Conservation (phyloP, 2,113 vertebrate genomes). For the Hippolais icterina region DNA sequence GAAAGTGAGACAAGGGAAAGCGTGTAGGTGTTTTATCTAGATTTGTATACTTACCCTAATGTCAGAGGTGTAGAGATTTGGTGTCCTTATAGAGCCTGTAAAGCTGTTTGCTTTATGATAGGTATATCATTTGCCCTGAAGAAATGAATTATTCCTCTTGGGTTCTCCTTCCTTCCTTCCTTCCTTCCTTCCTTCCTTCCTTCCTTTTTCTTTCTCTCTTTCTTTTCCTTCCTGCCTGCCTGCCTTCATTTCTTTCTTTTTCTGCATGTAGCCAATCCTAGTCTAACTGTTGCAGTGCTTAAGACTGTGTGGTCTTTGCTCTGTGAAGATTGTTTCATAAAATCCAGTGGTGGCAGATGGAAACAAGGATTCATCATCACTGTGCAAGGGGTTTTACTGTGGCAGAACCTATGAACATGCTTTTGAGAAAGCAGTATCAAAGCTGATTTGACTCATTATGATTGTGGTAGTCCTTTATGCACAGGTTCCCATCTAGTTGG, state of each 20-base stretch:
- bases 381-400: neutral
- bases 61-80: neutral
- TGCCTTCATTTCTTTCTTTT: too few species aligned
- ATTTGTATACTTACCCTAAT: neutral
- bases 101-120: neutral
- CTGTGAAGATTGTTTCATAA: neutral
- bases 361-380: neutral
- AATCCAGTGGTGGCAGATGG: accelerated
- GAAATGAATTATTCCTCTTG: neutral
- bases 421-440: neutral
- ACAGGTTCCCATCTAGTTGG: neutral
- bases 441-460: neutral
- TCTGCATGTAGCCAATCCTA: neutral
- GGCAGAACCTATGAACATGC: neutral
- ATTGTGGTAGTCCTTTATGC: neutral
- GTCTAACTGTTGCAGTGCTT: neutral
- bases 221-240: too few species aligned
- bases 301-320: neutral
- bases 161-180: neutral
- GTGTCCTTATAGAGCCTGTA: neutral
- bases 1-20: constrained; percentile 38
- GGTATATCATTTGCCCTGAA: neutral
- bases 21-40: constrained; percentile 33
- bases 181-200: too few species aligned
- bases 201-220: too few species aligned